Conservation (phyloP, 2,888 invertebrate genomes). For the Diarsia rubi region DNA sequence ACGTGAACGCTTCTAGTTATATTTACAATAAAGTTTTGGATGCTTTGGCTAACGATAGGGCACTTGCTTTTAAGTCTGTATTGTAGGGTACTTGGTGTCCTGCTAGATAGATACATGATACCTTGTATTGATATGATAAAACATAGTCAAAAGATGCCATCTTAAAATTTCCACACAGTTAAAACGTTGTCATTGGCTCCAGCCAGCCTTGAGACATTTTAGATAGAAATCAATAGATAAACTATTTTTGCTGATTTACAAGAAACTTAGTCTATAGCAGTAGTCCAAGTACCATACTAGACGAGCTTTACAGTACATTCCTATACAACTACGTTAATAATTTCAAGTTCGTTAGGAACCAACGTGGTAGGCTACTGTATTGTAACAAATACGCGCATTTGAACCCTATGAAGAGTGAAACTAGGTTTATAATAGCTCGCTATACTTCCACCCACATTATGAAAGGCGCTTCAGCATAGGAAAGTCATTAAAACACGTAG, state of each 20-base stretch:
- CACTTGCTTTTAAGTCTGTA: constrained; percentile 71
- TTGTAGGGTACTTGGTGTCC: constrained; percentile 60
- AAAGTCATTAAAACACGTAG: constrained; percentile 60
- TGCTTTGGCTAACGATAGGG: constrained; percentile 90
- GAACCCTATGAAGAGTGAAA: constrained; percentile 68
- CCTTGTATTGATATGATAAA: background rate
- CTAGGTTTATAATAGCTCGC: constrained; percentile 61
- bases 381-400: constrained; percentile 69
- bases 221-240: background rate
- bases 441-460: constrained; percentile 45
- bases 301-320: constrained; percentile 62
- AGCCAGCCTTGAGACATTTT: constrained; percentile 44
- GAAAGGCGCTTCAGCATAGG: constrained; percentile 36
- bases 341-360: constrained; percentile 79
- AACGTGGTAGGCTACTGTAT: constrained; percentile 70
- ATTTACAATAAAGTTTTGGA: constrained; percentile 89
- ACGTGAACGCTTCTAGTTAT: constrained; percentile 75
- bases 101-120: constrained; percentile 1
- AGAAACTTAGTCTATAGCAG: constrained; percentile 4
- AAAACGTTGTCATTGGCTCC: constrained; percentile 43
- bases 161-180: background rate
- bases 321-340: constrained; percentile 69
- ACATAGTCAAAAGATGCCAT: too few relatives aligned
- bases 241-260: background rate
- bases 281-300: constrained; percentile 26